Percentiles rank a stretch among this genome's conserved stretches.
Conservation (phyloP, 2,113 vertebrate genomes). For the Lycocorax pyrrhopterus region DNA sequence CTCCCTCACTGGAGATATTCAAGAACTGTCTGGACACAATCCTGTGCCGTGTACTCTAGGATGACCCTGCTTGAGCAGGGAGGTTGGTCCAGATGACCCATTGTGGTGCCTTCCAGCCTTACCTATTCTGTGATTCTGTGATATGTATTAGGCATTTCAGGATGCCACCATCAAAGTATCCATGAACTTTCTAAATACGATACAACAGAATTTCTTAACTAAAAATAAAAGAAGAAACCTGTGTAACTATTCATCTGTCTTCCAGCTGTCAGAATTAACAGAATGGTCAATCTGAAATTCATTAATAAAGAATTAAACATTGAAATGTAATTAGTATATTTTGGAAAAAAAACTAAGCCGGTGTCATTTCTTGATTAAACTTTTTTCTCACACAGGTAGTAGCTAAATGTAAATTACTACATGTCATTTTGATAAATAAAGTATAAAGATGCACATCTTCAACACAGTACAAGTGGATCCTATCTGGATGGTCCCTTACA, state of each 20-base stretch:
- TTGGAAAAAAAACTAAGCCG: neutral
- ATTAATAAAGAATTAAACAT: neutral
- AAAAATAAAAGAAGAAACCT: neutral
- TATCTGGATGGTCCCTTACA: neutral
- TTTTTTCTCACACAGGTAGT: neutral
- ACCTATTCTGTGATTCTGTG: neutral
- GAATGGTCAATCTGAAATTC: neutral
- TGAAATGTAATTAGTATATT: neutral
- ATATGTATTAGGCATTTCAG: neutral
- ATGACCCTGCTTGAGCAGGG: neutral
- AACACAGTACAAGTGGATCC: neutral
- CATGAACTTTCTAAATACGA: neutral
- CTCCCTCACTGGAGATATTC: neutral
- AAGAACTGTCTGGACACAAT: no score
- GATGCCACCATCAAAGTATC: neutral
- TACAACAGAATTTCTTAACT: neutral
- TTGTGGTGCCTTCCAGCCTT: neutral
- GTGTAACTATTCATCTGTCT: neutral
- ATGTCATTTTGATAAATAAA: neutral
- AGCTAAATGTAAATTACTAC: neutral
- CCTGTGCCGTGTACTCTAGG: no score
- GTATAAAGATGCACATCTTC: neutral
- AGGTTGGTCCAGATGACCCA: no score
- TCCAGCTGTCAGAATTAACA: neutral
- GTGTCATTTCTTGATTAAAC: neutral